phyloP scores from a whole-genome alignment of 2,888 invertebrate species.

The Suillia variegata region DNA sequence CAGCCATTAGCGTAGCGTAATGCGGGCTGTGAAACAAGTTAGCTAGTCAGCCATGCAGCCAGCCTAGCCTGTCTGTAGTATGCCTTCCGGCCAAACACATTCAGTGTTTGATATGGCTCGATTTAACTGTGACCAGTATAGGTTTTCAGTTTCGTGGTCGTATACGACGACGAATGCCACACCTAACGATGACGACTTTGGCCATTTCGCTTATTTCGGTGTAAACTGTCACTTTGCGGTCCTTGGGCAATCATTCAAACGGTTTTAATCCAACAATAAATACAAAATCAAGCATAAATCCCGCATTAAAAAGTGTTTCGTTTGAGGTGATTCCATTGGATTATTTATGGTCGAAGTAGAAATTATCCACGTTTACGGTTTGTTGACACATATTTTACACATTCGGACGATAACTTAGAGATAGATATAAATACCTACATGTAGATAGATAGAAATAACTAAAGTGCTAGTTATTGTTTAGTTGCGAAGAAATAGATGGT shows the following conservation, averaged over 20 bases:
- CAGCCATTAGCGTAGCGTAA: slow-evolving; percentile 12
- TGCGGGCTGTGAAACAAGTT: slow-evolving; percentile 18
- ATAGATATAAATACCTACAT: no score
- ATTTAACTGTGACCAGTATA: slow-evolving; percentile 2
- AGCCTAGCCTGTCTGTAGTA: neutral
- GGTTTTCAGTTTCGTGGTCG: neutral
- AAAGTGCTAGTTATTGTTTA: no score
- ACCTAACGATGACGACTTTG: slow-evolving; percentile 6
- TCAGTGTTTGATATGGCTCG: neutral
- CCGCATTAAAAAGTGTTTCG: neutral
- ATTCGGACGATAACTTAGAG: no score
- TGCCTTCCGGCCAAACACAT: no score
- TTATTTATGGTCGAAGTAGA: neutral
- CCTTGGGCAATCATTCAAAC: slow-evolving; percentile 32
- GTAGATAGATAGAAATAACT: no score
- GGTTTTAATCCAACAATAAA: neutral
- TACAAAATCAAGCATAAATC: slow-evolving; percentile 8
- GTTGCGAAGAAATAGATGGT: no score
- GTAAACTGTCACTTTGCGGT: slow-evolving; percentile 32
- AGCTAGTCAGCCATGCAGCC: neutral
- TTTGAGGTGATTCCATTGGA: neutral
- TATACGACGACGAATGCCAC: slow-evolving; percentile 1
- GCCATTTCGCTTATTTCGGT: slow-evolving; percentile 15
- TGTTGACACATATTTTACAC: neutral
- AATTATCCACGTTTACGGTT: neutral